Conservation (phyloP, 2,113 vertebrate genomes). For the Orcinus orca region DNA sequence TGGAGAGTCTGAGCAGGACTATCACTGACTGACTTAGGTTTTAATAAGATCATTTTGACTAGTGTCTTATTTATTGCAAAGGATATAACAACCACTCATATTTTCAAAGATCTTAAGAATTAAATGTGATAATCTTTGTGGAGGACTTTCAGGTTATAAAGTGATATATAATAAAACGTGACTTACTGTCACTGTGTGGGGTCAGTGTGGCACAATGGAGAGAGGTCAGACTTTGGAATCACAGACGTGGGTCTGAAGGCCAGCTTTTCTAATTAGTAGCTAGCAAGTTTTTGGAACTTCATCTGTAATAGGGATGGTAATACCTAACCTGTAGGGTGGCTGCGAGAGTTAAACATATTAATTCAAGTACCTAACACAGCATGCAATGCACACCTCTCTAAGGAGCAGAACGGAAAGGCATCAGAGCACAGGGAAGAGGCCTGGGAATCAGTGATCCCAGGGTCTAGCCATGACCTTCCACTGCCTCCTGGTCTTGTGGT, state of each 20-base stretch:
- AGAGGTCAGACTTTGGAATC: background rate
- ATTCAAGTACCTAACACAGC: background rate
- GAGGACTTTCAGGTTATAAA: background rate
- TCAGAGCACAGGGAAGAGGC: background rate
- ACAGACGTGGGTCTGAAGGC: background rate
- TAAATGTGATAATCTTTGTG: background rate
- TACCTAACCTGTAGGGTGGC: background rate
- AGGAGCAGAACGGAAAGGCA: background rate
- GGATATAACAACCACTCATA: background rate
- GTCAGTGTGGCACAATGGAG: background rate
- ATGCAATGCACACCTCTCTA: background rate
- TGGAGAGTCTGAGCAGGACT: background rate
- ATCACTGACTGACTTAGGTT: background rate
- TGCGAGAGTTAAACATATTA: background rate
- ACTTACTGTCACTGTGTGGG: background rate
- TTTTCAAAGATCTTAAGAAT: background rate
- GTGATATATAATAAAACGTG: background rate
- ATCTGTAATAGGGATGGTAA: background rate
- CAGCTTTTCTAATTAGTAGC: background rate
- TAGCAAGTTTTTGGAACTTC: background rate
- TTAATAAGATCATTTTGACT: background rate
- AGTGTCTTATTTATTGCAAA: background rate
- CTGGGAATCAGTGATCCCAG: background rate
- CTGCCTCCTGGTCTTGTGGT: background rate
- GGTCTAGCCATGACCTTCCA: background rate